Percentiles rank a stretch among this genome's conserved stretches.
Evolutionary conservation across 2,113 vertebrate species (phyloP).

Genomic region (Pan paniscus): DNA sequence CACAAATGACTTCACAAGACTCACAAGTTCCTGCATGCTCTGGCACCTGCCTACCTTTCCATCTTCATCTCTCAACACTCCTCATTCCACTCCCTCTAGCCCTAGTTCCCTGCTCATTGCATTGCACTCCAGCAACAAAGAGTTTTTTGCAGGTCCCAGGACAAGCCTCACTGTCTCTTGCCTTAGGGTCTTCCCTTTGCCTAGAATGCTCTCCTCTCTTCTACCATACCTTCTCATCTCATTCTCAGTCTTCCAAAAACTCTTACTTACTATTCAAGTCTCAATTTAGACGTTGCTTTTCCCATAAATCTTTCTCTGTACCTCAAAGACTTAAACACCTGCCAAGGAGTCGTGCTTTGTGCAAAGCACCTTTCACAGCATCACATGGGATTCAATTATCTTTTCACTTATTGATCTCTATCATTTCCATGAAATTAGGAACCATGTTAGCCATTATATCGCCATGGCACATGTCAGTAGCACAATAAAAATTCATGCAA

Average conservation of each 20-base stretch:
- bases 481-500: not conserved
- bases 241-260: not conserved
- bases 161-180: not conserved
- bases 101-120: no score
- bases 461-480: not conserved
- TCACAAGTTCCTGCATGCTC: not conserved
- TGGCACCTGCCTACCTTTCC: no score
- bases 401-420: not conserved
- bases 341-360: not conserved
- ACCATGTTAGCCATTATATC: not conserved
- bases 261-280: not conserved
- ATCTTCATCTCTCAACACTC: not conserved
- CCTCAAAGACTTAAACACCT: not conserved
- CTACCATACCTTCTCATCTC: not conserved
- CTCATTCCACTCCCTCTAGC: accelerated
- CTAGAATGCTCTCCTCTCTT: not conserved
- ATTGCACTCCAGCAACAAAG: not conserved
- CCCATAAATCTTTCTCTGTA: not conserved
- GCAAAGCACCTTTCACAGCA: not conserved
- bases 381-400: not conserved
- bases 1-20: accelerated
- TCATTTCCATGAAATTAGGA: not conserved
- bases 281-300: not conserved
- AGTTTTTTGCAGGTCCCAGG: not conserved
- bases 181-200: not conserved